phyloP scores from a whole-genome alignment of 2,797 vertebrate species.

The Strix occidentalis region DNA sequence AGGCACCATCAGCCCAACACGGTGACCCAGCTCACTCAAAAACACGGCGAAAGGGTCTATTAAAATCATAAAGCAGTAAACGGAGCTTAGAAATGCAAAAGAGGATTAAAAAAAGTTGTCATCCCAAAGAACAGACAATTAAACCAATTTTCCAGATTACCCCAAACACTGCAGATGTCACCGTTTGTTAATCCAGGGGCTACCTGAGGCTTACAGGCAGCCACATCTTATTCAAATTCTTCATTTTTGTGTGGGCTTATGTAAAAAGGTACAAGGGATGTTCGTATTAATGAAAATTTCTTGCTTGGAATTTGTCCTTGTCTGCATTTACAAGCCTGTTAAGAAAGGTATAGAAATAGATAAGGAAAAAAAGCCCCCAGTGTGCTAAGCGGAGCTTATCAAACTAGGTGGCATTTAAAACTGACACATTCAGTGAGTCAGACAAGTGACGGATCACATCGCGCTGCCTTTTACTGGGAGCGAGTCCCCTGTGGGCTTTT shows the following conservation, averaged over 20 bases:
- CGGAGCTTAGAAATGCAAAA: not conserved
- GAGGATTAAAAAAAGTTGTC: not conserved
- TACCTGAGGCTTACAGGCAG: rapidly evolving
- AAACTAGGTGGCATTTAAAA: not conserved
- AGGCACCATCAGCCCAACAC: not conserved
- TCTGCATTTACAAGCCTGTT: not conserved
- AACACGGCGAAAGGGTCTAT: not conserved
- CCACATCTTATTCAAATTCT: rapidly evolving
- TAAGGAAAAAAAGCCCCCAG: not conserved
- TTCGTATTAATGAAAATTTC: rapidly evolving
- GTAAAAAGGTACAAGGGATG: not conserved
- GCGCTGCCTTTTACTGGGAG: rapidly evolving
- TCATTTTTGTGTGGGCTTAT: not conserved
- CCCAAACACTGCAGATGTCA: not conserved
- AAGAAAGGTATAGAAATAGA: not conserved
- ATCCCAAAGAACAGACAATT: not conserved
- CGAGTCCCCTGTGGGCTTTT: not conserved
- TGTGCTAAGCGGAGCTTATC: not conserved
- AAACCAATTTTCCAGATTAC: not conserved
- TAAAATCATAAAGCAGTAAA: not conserved
- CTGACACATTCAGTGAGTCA: not conserved
- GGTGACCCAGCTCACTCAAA: not conserved
- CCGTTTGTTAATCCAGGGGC: not conserved
- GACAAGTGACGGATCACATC: not conserved
- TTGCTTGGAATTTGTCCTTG: not conserved